Evolutionary conservation across 2,113 vertebrate genomes (phyloP).

Genomic region (Ameiurus melas): DNA sequence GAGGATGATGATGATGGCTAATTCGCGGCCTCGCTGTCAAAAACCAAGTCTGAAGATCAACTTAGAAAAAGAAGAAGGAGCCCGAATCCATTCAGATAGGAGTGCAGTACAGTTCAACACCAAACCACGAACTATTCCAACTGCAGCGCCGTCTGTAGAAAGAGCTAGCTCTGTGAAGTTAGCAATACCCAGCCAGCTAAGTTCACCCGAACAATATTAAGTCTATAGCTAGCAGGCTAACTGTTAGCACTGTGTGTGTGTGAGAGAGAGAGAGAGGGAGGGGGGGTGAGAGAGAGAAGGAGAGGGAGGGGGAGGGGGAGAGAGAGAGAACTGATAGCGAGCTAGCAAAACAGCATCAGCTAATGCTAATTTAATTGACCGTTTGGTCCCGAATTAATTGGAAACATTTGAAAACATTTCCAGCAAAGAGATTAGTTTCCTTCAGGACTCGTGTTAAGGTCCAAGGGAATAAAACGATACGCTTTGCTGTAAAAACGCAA

Average conservation of each 20-base stretch:
- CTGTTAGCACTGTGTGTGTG: slow-evolving; percentile 8
- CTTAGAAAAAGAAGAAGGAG: background rate
- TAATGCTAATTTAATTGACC: slow-evolving; percentile 38
- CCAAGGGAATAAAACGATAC: background rate
- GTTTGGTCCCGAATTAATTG: background rate
- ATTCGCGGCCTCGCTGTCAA: slow-evolving; percentile 25
- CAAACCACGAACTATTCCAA: background rate
- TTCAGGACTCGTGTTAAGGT: background rate
- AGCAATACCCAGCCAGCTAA: slow-evolving; percentile 12
- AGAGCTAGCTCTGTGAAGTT: background rate
- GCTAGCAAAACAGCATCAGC: slow-evolving; percentile 33
- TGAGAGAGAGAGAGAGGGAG: too few relatives aligned
- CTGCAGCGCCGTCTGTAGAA: background rate
- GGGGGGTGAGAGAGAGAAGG: too few relatives aligned
- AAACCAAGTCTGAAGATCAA: slow-evolving; percentile 4
- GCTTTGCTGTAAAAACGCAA: slow-evolving; percentile 7
- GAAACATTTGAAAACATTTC: background rate
- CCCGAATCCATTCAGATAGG: background rate
- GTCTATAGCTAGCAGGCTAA: slow-evolving; percentile 40
- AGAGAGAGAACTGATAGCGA: background rate
- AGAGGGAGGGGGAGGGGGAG: too few relatives aligned
- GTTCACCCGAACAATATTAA: slow-evolving; percentile 15
- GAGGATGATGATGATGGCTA: slow-evolving; percentile 7
- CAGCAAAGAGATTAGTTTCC: background rate
- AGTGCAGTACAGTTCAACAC: background rate